Evolutionary conservation across 2,888 invertebrate species (phyloP), one percentile per base, ranked within the genome.

Genomic region (Eudasyphora cyanicolor): DNA sequence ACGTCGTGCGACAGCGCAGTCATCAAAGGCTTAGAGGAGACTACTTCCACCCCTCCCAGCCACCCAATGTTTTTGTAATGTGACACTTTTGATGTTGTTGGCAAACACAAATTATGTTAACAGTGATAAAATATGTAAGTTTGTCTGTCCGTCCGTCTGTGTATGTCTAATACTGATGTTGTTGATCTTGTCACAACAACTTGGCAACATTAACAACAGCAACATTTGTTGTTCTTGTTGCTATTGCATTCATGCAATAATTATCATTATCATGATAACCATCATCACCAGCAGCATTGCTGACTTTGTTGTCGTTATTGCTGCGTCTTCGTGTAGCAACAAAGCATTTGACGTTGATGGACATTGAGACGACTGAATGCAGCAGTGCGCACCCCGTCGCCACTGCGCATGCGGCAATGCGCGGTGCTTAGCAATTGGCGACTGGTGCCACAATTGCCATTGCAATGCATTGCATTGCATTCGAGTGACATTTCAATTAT

Each of bases 401-500:
- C 6, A 21, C n/a, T 21, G 29, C 60, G 8, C 21, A 24, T 57
- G 60, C 60, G n/a, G 60, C 29, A 60, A 49, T 49, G 49, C 49
- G n/a, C 12, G 45, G 38, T 12, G 45, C 4, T 7, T 45, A 45
- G 45, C n/a, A 5, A 8, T 8, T 49, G 45, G 2, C 12, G 45
- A 12, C 45, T 49, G 45, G 45, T n/a, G n/a, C n/a, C n/a, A n/a
- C n/a, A n/a, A n/a, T n/a, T n/a, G n/a, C n/a, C n/a, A n/a, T 45
- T 5, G 14, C 45, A 45, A 27, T 24, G 24, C 51, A n/a, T 51
- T 51, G 67, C 62, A 49, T 67, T 69, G 42, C 54, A 45, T 81
- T 78, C 75, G 45, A 38, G 38, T 84, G 78, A 81, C 76, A 84
- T 81, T 78, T 84, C 81, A 84, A 84, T 84, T 84, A 81, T 76